Conservation (phyloP, 53 echinoderm and acorn worm genomes). For the Arbacia lixula region DNA sequence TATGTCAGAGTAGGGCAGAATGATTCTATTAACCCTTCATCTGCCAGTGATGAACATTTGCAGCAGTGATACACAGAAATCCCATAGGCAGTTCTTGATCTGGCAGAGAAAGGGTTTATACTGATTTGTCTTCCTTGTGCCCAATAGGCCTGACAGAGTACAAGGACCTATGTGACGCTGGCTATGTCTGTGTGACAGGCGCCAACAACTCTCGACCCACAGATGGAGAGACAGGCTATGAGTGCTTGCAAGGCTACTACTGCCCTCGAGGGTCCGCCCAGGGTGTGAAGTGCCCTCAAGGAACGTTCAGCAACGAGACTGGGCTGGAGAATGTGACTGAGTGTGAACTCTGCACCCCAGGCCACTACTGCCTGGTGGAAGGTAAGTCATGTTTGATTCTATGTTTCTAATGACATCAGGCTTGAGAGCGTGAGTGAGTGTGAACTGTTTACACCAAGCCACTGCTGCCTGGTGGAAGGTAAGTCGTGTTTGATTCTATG, state of each 20-base stretch:
- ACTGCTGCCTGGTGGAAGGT: not conserved
- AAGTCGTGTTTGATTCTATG: not conserved
- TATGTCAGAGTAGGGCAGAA: too few relatives aligned
- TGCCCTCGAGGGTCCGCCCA: constrained; percentile 96
- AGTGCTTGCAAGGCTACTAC: constrained; percentile 93
- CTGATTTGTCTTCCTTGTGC: too few relatives aligned
- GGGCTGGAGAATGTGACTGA: constrained; percentile 96
- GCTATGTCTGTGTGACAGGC: constrained; percentile 91
- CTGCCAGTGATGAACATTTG: too few relatives aligned
- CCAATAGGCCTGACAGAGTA: constrained; percentile 63
- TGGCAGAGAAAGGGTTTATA: too few relatives aligned
- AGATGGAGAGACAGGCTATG: constrained; percentile 89
- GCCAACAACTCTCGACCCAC: constrained; percentile 82
- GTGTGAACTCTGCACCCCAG: constrained; percentile 90
- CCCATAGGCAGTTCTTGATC: too few relatives aligned
- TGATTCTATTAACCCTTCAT: too few relatives aligned
- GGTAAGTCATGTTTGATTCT: too few relatives aligned
- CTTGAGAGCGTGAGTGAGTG: not conserved
- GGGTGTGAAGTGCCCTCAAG: constrained; percentile 91
- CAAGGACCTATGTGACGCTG: constrained; percentile 92
- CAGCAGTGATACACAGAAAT: too few relatives aligned
- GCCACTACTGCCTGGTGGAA: constrained; percentile 83
- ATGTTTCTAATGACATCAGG: too few relatives aligned
- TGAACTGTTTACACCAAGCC: not conserved
- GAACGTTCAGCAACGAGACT: constrained; percentile 89